Base-by-base conservation (phyloP, 2,797 vertebrate species). In the Masticophis lateralis region DNA sequence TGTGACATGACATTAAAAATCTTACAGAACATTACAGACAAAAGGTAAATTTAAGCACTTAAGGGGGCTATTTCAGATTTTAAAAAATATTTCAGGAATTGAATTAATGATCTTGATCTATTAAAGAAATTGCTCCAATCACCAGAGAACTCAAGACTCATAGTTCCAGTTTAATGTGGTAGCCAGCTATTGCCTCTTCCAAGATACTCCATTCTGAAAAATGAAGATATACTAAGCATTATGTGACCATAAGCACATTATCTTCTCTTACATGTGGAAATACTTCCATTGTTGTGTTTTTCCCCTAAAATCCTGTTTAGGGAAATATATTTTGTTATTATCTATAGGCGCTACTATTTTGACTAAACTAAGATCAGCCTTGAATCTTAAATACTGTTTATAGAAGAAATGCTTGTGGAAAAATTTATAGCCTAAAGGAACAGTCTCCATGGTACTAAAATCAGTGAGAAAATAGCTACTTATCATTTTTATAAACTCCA, bases 21-120 rank as follows among this genome's bases (percentile, higher is more conserved):
- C 92, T 79, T 69, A 93, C 32, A 16, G 32, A 56, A 2, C 94
- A 57, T 60, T 94, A 37, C 63, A 93, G 18, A 93, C 12, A 43
- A 43, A 43, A 69, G 16, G 69, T 74, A 74, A 74, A 74, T 74
- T 74, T 74, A 20, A 37, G 69, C 66, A 47, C 4, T 61, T 51
- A 14, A 14, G 10, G 14, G 47, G 10, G 27, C 43, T 10, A 66
- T 66, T 90, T 66, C 25, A 66, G 8, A 66, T 66, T 27, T 53
- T 6, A 25, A 89, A 61, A 60, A 89, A 47, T 43, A 47, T 0
- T 16, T 61, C 37, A 25, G 25, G 86, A 87, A 56, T 87, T 87
- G 4, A 28, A 47, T 32, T 28, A 43, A 47, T 47, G 37, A n/a
- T n/a, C 60, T 66, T 90, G 60, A 66, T 32, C n/a, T 88, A 12